Evolutionary conservation across 1,140 invertebrate species (phyloP), one percentile per base, ranked within the genome.

Genomic region (Ooceraea biroi): DNA sequence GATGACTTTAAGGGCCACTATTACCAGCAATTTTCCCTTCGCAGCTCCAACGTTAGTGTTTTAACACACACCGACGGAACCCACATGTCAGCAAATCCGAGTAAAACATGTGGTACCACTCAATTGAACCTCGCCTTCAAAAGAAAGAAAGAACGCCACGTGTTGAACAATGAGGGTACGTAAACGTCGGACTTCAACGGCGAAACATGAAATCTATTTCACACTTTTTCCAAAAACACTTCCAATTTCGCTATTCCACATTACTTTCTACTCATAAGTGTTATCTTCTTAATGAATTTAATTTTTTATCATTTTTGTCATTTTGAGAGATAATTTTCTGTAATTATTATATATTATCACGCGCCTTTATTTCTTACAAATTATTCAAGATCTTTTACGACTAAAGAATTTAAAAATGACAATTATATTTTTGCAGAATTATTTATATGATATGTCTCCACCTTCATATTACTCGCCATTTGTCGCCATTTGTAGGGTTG

Each of bases 81-180:
- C 85, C 87, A 90, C 88, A 90, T 90, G 84, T 82, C 82, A 52
- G 58, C 50, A 78, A 82, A 88, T 85, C 65, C 82, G 55, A 84
- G 73, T 44, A 72, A 87, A 88, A 89, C 84, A 90, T 90, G 78
- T 85, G 85, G 69, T 82, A 80, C 76, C 74, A 44, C 77, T 89
- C 87, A 84, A 90, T 85, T 90, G 85, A 85, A 84, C 55, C 73
- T 89, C 85, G 72, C 52, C 63, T 88, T 88, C 83, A 77, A 74
- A 80, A 60, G 84, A 88, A 87, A 82, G 61, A 72, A 55, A 83
- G 86, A 72, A 87, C 74, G 58, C 30, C 71, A 27, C 19, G 60
- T 3, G 8, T 74, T 74, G 65, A 85, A 77, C 76, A 88, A 88
- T 83, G 63, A 84, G 82, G 80, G 83, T 52, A 76, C 50, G 27